Base-by-base conservation (phyloP, 1,140 invertebrate genomes). In the Bombus turneri region DNA sequence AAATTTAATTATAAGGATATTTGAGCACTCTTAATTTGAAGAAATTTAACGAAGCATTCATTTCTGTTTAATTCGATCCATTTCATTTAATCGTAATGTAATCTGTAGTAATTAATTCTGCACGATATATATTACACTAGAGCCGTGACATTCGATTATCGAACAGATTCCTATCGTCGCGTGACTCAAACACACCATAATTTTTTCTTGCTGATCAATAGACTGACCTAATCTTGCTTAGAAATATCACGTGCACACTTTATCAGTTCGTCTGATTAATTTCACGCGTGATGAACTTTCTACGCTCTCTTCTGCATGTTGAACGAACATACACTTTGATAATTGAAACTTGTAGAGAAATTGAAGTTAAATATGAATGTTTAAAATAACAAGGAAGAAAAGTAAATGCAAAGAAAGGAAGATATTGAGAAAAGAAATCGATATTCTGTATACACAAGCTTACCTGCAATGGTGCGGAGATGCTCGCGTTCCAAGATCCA, bases 161-260 rank as follows among this genome's bases (percentile, higher is more conserved):
- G 90, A 92, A 88, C 84, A 91, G 92, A 89, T 91, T 79, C 91
- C 90, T 73, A 96, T 94, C 81, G 95, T 95, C 74, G 95, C 95
- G 90, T 95, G 95, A n/a, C 95, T 95, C 53, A 69, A 74, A 57
- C 66, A n/a, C 37, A 31, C n/a, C 25, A 43, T 53, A 39, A 74
- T 85, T 69, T 37, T 66, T 81, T 75, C 75, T 85, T 28, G 4
- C 43, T 57, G 31, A 85, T 85, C 79, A 34, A 85, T 85, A 84
- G 53, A 31, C 25, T 43, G 57, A 81, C 77, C 77, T 57, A 81
- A 85, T 85, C 81, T 74, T 41, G 10, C 59, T 79, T 22, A 37
- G 28, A 73, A 66, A 72, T 74, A 41, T 66, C 57, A 57, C 41
- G 41, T 25, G 25, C 6, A 66, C 41, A 1, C 22, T 41, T 34